Conservation (phyloP, 2,888 invertebrate genomes). For the Acronicta leporina region DNA sequence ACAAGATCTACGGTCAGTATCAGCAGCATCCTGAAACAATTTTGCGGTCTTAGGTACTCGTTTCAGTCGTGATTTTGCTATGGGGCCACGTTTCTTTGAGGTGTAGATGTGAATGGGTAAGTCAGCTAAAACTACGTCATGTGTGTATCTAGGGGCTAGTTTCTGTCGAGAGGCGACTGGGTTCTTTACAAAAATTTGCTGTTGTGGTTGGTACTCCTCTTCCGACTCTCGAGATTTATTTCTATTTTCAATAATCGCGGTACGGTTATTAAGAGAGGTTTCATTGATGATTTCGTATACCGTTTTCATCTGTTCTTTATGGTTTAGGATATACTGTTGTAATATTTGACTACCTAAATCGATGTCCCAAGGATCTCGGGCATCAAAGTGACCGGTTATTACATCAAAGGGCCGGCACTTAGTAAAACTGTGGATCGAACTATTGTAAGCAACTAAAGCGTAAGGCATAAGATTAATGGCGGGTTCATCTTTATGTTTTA, state of each 20-base stretch:
- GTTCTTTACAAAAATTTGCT: background rate
- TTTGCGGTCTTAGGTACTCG: slow-evolving; percentile 1
- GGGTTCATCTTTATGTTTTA: too few species aligned
- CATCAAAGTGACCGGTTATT: too few species aligned
- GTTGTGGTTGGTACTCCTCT: background rate
- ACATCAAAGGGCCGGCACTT: background rate
- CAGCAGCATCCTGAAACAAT: slow-evolving; percentile 3
- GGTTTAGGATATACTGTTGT: background rate
- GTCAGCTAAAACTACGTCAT: background rate
- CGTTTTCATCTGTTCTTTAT: background rate
- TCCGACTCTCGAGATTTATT: background rate
- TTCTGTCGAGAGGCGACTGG: background rate
- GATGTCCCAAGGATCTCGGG: background rate
- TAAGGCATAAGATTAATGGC: too few species aligned
- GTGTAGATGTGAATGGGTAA: background rate
- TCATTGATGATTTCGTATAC: slow-evolving; percentile 1
- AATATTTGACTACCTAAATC: background rate
- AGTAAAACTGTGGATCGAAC: background rate
- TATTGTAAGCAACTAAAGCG: background rate
- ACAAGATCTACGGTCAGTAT: background rate
- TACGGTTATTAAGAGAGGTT: background rate
- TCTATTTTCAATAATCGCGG: background rate
- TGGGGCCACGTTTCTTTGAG: slow-evolving; percentile 4
- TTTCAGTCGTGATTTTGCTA: slow-evolving; percentile 2
- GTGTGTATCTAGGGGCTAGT: background rate